Conservation (phyloP, 2,797 vertebrate genomes). For the Notamacropus eugenii region DNA sequence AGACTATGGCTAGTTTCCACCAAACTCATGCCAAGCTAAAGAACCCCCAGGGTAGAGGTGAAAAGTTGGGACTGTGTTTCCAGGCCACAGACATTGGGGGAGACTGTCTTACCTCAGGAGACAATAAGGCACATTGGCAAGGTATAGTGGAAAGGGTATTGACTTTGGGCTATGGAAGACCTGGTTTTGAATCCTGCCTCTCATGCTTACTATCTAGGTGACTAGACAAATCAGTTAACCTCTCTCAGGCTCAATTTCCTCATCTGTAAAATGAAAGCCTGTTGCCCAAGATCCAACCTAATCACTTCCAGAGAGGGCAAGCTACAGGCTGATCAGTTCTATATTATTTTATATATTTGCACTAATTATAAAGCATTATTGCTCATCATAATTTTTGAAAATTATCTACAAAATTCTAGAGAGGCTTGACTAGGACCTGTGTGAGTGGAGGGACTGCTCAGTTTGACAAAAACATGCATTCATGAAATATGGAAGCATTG, state of each 20-base stretch:
- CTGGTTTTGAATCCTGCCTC: not conserved
- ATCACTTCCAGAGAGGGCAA: not conserved
- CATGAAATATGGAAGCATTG: not conserved
- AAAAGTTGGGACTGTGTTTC: not conserved
- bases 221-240: not conserved
- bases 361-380: not conserved
- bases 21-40: not conserved
- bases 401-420: not conserved
- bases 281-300: not conserved
- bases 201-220: not conserved
- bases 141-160: not conserved
- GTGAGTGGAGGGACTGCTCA: not conserved
- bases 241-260: not conserved
- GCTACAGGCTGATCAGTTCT: not conserved
- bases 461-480: not conserved
- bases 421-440: not conserved
- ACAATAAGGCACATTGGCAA: not conserved
- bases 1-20: not conserved
- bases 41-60: not conserved
- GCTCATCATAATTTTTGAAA: not conserved
- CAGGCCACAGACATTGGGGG: too few species aligned
- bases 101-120: too few species aligned
- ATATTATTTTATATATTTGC: too few species aligned
- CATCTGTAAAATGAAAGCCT: not conserved
- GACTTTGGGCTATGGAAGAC: not conserved